Evolutionary conservation across 2,888 invertebrate species (phyloP).

Genomic region (Cataglyphis cursor): DNA sequence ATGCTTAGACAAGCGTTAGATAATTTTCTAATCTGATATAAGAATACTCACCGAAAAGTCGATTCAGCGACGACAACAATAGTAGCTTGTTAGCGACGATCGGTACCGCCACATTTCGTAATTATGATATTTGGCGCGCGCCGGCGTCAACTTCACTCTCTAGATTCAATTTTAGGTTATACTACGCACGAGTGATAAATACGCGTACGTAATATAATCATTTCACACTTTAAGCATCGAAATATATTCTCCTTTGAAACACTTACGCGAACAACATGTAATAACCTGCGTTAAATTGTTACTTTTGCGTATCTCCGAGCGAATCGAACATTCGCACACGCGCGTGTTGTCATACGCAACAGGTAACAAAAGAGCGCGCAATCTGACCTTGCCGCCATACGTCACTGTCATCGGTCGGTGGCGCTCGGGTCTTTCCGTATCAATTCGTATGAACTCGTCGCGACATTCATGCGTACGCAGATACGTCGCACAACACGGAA

Average conservation of each 20-base stretch:
- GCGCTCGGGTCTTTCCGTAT: slow-evolving; percentile 2
- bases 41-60: not conserved
- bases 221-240: not conserved
- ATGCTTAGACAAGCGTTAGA: not conserved
- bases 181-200: not conserved
- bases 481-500: not conserved
- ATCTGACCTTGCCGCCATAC: not conserved
- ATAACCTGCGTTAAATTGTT: not conserved
- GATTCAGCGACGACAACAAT: not conserved
- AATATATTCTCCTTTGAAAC: not conserved
- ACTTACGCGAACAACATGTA: not conserved
- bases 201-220: not conserved
- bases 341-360: slow-evolving; percentile 67
- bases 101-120: not conserved
- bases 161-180: slow-evolving; percentile 24
- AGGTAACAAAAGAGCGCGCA: slow-evolving; percentile 69
- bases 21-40: not conserved
- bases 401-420: not conserved
- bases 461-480: not conserved
- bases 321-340: not conserved
- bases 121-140: not conserved
- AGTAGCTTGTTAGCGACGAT: not conserved
- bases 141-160: not conserved
- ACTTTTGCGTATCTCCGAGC: not conserved
- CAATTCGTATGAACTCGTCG: not conserved